These are phyloP conservation scores for Fragum sueziense DNA, from an alignment of 2,888 invertebrate species.

Conservation along the genomic window DNA sequence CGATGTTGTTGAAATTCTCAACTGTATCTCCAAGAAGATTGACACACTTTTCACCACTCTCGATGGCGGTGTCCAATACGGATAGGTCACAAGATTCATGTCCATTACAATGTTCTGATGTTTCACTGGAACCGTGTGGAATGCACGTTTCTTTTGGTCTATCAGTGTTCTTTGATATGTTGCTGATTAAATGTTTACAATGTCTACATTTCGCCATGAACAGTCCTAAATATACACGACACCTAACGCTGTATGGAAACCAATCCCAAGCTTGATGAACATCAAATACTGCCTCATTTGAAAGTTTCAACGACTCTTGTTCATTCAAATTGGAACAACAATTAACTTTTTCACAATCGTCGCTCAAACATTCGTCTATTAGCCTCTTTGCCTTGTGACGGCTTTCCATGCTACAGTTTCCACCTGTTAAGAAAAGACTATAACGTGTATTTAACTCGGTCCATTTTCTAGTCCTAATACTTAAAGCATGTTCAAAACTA, in stretches of 20 bases:
- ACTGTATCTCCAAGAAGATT: neutral
- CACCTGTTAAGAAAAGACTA: neutral
- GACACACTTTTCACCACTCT: neutral
- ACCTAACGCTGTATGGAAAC: neutral
- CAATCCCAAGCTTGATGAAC: neutral
- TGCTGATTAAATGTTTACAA: neutral
- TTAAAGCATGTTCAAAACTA: neutral
- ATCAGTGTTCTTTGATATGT: too few relatives aligned
- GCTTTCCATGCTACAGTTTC: neutral
- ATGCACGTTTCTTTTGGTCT: neutral
- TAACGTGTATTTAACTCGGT: neutral
- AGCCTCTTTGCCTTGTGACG: neutral
- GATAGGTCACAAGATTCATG: neutral
- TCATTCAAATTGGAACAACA: neutral
- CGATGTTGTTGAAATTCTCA: neutral
- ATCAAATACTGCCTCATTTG: neutral
- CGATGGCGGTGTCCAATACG: neutral
- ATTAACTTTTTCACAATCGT: neutral
- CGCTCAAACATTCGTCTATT: neutral
- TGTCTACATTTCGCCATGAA: neutral
- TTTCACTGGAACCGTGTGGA: neutral
- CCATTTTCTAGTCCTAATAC: neutral
- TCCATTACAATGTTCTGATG: neutral
- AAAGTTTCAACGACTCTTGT: neutral
- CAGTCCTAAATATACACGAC: neutral